Evolutionary conservation across 1,140 invertebrate genomes (phyloP).

Genomic region (Drosophila serrata): DNA sequence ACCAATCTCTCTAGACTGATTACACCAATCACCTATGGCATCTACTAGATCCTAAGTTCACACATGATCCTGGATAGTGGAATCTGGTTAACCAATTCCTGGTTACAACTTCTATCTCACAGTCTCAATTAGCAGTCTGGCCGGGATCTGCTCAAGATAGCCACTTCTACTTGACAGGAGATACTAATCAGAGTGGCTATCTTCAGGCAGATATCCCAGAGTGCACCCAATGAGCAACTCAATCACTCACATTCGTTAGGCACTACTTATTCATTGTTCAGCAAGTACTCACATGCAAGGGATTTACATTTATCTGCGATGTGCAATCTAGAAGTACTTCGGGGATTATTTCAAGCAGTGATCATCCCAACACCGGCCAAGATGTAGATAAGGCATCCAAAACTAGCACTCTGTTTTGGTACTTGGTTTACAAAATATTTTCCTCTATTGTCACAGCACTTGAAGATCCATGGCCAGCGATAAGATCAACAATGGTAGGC

Average conservation of each 20-base stretch:
- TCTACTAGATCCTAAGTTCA: slow-evolving; percentile 50
- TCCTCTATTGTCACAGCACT: slow-evolving; percentile 43
- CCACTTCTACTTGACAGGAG: slow-evolving; percentile 38
- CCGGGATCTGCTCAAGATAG: slow-evolving; percentile 23
- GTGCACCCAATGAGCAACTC: slow-evolving; percentile 30
- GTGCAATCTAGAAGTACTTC: slow-evolving; percentile 48
- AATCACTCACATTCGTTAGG: slow-evolving; percentile 35
- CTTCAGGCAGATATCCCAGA: slow-evolving; percentile 20
- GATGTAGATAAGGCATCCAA: slow-evolving; percentile 53
- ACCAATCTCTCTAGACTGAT: slow-evolving; percentile 30
- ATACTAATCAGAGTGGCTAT: slow-evolving; percentile 51
- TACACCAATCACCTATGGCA: slow-evolving; percentile 16
- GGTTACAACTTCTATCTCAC: slow-evolving; percentile 42
- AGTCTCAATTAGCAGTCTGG: slow-evolving; percentile 21
- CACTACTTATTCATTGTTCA: slow-evolving; percentile 25
- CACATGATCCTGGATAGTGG: slow-evolving; percentile 60
- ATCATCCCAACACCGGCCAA: slow-evolving; percentile 35
- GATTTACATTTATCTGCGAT: slow-evolving; percentile 49
- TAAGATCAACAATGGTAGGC: slow-evolving; percentile 44
- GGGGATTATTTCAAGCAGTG: slow-evolving; percentile 32
- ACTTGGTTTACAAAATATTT: slow-evolving; percentile 55
- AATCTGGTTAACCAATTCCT: slow-evolving; percentile 69
- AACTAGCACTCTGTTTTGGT: slow-evolving; percentile 55
- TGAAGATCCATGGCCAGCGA: slow-evolving; percentile 33
- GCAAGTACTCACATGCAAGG: slow-evolving; percentile 14